These are phyloP conservation scores for Diadegma fenestrale DNA, from an alignment of 2,888 invertebrate genomes.

Conservation along the genomic window DNA sequence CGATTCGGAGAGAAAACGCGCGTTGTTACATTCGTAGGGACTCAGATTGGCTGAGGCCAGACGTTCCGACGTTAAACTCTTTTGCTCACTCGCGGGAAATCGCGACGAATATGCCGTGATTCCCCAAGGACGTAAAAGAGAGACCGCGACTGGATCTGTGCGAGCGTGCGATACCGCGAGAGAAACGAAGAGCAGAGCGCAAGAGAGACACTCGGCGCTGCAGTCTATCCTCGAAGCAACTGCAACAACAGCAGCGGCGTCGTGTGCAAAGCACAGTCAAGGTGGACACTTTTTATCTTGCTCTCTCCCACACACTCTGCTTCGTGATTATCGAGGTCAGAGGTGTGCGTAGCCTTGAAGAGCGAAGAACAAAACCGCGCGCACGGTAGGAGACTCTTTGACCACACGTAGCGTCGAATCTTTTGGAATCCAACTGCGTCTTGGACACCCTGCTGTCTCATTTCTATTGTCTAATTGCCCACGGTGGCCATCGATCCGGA, in stretches of 20 bases:
- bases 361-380: slow-evolving; percentile 50
- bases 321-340: slow-evolving; percentile 61
- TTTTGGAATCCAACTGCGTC: slow-evolving; percentile 3
- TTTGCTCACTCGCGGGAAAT: slow-evolving; percentile 19
- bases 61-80: not conserved
- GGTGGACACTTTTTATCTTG: slow-evolving; percentile 40
- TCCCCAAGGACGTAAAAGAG: slow-evolving; percentile 60
- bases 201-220: slow-evolving; percentile 23
- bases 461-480: slow-evolving; percentile 2
- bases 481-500: slow-evolving; percentile 2
- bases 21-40: not conserved
- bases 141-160: not conserved
- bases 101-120: slow-evolving; percentile 51
- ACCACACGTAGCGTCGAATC: slow-evolving; percentile 48
- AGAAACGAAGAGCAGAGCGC: slow-evolving; percentile 10
- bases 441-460: not conserved
- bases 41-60: not conserved
- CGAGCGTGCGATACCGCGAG: slow-evolving; percentile 7
- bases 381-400: slow-evolving; percentile 32
- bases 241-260: slow-evolving; percentile 11
- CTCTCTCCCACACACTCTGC: slow-evolving; percentile 39
- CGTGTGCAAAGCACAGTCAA: slow-evolving; percentile 58
- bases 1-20: not conserved
- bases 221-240: slow-evolving; percentile 31
- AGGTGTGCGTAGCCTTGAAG: slow-evolving; percentile 64